Evolutionary conservation across 1,140 invertebrate species (phyloP), one percentile per base, ranked within the genome.

Genomic region (Drosophila prosaltans): DNA sequence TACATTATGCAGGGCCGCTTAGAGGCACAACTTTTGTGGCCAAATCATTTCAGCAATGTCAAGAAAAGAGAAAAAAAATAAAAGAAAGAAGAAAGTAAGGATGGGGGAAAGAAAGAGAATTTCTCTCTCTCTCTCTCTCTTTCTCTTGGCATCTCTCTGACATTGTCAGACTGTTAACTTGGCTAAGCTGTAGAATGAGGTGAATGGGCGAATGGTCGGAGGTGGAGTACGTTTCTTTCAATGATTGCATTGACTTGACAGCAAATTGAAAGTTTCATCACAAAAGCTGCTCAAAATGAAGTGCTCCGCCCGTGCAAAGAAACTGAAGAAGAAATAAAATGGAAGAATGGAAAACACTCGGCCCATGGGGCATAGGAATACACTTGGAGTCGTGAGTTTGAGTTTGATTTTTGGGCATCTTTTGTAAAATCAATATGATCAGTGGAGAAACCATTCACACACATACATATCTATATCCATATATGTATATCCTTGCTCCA

Each of bases 21-120:
- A 66, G 51, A 45, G 21, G 8, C 62, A 68, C 62, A 80, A 83
- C 40, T 81, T 81, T 79, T 75, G 75, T 74, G 74, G 80, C 72
- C 69, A 82, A 86, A 88, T 88, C 76, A 86, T 86, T 80, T 51
- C 60, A 88, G 72, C 67, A 88, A 88, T 86, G 84, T 77, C 39
- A 40, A 16, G 36, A 2, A 7, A 43, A 30, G 16, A 36, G 6
- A 5, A 36, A 36, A 36, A 36, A 36, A 36, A 5, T 6, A 36
- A 4, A 36, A 7, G 6, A 36, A 36, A 5, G 6, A 36, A 36
- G 6, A 36, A 36, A 36, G 32, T 1, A 7, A 3, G 4, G 4
- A 30, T 3, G 4, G 4, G 28, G 2, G 32, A 59, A 21, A 32
- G 21, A 11, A 9, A 59, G 10, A 45, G 24, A 43, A 61, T 65